Evolutionary conservation across 2,113 vertebrate genomes (phyloP).

Genomic region (Sterrhoptilus dennistouni): DNA sequence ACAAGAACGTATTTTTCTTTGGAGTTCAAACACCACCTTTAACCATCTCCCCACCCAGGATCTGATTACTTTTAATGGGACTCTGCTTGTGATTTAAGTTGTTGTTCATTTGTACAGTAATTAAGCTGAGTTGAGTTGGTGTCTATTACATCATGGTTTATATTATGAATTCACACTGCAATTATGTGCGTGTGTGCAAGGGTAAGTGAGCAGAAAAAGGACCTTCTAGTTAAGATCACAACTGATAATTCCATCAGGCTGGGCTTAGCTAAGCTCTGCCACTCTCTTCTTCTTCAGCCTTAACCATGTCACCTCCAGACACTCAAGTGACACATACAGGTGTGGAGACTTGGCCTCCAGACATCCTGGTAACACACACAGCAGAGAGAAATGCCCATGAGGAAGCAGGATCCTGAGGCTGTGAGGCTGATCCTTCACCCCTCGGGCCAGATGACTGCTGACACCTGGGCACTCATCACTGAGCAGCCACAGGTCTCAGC

Average conservation of each 20-base stretch:
- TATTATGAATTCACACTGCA: slow-evolving; percentile 65
- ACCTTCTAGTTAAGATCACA: slow-evolving; percentile 62
- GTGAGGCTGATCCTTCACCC: neutral
- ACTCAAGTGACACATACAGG: neutral
- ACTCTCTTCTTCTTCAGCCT: neutral
- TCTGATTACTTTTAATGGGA: slow-evolving; percentile 73
- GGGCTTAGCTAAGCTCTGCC: neutral
- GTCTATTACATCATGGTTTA: slow-evolving; percentile 70
- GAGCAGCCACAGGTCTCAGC: neutral
- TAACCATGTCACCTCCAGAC: neutral
- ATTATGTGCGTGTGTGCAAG: slow-evolving; percentile 60
- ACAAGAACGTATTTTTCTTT: slow-evolving; percentile 62
- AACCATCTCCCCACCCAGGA: slow-evolving; percentile 67
- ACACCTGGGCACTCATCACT: neutral
- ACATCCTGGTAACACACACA: neutral
- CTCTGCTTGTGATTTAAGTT: slow-evolving; percentile 68
- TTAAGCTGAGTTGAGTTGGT: slow-evolving; percentile 66
- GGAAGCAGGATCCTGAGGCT: neutral
- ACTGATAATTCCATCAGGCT: neutral
- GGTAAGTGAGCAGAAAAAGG: slow-evolving; percentile 62
- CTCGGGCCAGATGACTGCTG: neutral
- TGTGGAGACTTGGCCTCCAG: neutral
- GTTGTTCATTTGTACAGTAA: slow-evolving; percentile 73
- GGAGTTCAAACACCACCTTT: slow-evolving; percentile 60
- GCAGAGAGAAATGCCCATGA: neutral